phyloP scores from a whole-genome alignment of 1,140 invertebrate genomes.

The Camponotus pennsylvanicus region DNA sequence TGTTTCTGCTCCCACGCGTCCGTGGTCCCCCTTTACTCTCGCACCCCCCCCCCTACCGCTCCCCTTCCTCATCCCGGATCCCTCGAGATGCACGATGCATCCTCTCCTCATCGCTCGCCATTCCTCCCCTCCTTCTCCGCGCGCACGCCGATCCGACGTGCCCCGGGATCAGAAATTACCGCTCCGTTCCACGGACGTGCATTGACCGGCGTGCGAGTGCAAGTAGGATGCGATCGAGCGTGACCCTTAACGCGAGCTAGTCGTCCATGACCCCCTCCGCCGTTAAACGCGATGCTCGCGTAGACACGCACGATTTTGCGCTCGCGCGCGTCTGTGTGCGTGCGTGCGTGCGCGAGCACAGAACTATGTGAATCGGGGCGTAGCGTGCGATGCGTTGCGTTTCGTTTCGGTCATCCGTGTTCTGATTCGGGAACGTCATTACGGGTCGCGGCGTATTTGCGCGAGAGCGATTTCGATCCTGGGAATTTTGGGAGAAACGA shows the following conservation, averaged over 20 bases:
- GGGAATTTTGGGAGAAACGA: slow-evolving; percentile 22
- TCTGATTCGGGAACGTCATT: slow-evolving; percentile 70
- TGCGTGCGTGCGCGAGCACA: neutral
- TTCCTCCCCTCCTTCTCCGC: slow-evolving; percentile 57
- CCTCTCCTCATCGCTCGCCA: slow-evolving; percentile 52
- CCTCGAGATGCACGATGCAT: slow-evolving; percentile 54
- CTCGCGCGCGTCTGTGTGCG: slow-evolving; percentile 34
- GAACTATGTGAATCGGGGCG: slow-evolving; percentile 60
- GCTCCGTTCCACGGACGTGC: slow-evolving; percentile 77
- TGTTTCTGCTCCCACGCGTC: slow-evolving; percentile 82
- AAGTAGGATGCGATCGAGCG: slow-evolving; percentile 78
- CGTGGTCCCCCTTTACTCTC: slow-evolving; percentile 26
- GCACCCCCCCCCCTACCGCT: neutral
- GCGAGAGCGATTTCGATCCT: slow-evolving; percentile 44
- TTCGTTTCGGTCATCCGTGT: slow-evolving; percentile 69
- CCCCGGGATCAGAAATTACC: slow-evolving; percentile 82
- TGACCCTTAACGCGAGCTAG: slow-evolving; percentile 82
- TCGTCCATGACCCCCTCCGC: slow-evolving; percentile 81
- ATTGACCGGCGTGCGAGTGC: slow-evolving; percentile 81
- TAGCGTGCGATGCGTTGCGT: slow-evolving; percentile 65
- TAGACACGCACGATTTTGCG: slow-evolving; percentile 36
- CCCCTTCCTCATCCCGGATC: slow-evolving; percentile 1
- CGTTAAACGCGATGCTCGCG: slow-evolving; percentile 47
- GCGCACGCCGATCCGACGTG: slow-evolving; percentile 73
- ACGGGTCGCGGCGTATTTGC: slow-evolving; percentile 45